These are phyloP conservation scores for Amblyjoppa fuscipennis DNA, from an alignment of 2,888 invertebrate genomes.

Conservation along the genomic window DNA sequence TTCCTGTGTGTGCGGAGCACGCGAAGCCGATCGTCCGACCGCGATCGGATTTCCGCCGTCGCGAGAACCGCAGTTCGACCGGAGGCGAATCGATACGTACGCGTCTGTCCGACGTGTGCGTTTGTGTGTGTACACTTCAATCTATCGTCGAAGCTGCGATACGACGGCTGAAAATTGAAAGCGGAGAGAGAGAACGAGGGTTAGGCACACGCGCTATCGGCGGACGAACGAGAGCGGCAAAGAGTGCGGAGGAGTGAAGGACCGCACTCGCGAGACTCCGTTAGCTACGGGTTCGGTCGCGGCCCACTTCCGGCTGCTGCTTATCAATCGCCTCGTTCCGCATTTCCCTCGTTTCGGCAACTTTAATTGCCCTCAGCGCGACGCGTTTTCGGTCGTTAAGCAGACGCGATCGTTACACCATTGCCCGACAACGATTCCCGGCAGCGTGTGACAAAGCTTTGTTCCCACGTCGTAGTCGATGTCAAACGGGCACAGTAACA, in stretches of 20 bases:
- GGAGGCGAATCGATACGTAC: conserved; percentile 61
- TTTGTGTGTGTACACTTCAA: conserved; percentile 21
- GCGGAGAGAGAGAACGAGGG: conserved; percentile 14
- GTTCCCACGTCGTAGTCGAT: conserved; percentile 40
- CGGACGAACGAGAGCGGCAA: conserved; percentile 44
- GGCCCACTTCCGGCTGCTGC: conserved; percentile 81
- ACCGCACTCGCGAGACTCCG: conserved; percentile 56
- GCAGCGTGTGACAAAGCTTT: conserved; percentile 47
- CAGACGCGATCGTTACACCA: conserved; percentile 9
- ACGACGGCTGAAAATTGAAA: conserved; percentile 55
- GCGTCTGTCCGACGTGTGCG: neutral
- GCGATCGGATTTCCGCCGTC: conserved; percentile 68
- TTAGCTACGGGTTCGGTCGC: conserved; percentile 77
- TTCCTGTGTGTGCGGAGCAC: conserved; percentile 55
- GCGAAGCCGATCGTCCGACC: conserved; percentile 61
- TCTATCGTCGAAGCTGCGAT: conserved; percentile 44
- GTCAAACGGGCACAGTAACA: conserved; percentile 41
- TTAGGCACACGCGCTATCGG: conserved; percentile 55
- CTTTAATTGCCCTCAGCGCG: conserved; percentile 73
- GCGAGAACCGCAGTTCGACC: conserved; percentile 56
- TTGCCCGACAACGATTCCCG: conserved; percentile 6
- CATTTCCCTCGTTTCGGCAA: conserved; percentile 75
- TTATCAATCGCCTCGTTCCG: conserved; percentile 83
- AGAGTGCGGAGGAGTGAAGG: conserved; percentile 40
- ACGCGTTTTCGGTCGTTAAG: conserved; percentile 56